phyloP scores from a whole-genome alignment of 35 echinoderm and acorn worm genomes.

The Lytechinus pictus region DNA sequence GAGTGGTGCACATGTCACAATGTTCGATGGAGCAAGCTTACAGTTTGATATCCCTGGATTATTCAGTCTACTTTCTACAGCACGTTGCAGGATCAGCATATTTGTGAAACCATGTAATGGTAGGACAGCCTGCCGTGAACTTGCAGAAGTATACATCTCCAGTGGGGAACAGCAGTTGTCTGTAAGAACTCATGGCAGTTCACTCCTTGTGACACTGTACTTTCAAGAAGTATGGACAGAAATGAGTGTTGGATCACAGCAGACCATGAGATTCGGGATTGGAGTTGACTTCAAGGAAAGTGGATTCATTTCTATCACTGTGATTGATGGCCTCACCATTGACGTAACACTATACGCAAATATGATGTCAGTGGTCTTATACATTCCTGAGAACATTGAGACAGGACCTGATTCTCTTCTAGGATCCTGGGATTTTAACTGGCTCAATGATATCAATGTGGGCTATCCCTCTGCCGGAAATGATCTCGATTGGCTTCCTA shows the following conservation, averaged over 20 bases:
- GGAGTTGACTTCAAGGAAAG: conserved; percentile 1
- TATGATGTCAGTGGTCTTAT: conserved; percentile 47
- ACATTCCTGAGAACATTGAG: background rate
- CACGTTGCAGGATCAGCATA: conserved; percentile 19
- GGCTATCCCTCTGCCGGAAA: conserved; percentile 19
- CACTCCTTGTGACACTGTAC: background rate
- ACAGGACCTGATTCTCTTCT: conserved; percentile 19
- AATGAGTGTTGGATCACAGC: conserved; percentile 24
- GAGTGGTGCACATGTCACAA: conserved; percentile 67
- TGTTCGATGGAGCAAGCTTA: conserved; percentile 64
- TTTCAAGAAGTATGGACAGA: conserved; percentile 40
- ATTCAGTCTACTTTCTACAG: conserved; percentile 56
- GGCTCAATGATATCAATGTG: conserved; percentile 73
- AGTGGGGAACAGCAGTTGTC: conserved; percentile 53
- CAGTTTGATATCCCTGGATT: conserved; percentile 67
- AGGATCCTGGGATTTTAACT: conserved; percentile 65
- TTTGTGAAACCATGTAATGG: conserved; percentile 63
- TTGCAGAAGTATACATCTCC: conserved; percentile 54
- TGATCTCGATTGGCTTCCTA: conserved; percentile 29
- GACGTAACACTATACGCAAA: conserved; percentile 49
- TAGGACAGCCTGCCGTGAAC: conserved; percentile 54
- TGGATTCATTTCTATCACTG: conserved; percentile 55
- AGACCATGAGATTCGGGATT: conserved; percentile 22
- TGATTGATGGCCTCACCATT: conserved; percentile 35
- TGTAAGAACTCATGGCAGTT: background rate